phyloP scores from a whole-genome alignment of 2,888 invertebrate genomes.

The Parnassius smintheus region DNA sequence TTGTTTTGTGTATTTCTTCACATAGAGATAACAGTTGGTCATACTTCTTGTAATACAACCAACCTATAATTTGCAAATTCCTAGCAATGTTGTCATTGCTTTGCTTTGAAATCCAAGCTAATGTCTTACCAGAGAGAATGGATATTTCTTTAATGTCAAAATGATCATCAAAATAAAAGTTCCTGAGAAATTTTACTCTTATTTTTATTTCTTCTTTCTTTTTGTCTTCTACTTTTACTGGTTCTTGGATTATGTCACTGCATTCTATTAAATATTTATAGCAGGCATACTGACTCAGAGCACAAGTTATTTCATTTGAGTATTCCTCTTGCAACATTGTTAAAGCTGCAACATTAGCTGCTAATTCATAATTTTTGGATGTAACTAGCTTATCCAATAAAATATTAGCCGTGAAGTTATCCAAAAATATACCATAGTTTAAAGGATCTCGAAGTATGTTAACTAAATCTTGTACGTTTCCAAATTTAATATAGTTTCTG shows the following conservation, averaged over 20 bases:
- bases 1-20: conserved; percentile 43
- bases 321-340: conserved; percentile 95
- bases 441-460: conserved; percentile 89
- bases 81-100: conserved; percentile 72
- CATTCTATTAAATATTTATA: conserved; percentile 83
- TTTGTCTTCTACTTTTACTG: conserved; percentile 40
- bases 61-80: conserved; percentile 84
- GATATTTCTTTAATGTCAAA: conserved; percentile 89
- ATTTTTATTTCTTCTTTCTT: conserved; percentile 85
- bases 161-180: conserved; percentile 93
- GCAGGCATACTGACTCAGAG: conserved; percentile 87
- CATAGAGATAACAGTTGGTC: conserved; percentile 57
- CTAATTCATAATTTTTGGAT: conserved; percentile 83
- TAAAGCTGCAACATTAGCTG: conserved; percentile 88
- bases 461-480: conserved; percentile 84
- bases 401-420: conserved; percentile 88
- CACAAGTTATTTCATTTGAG: conserved; percentile 84
- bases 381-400: conserved; percentile 90
- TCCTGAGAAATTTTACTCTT: conserved; percentile 89
- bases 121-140: conserved; percentile 90
- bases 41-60: conserved; percentile 85
- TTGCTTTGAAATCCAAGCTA: conserved; percentile 82
- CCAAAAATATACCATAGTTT: conserved; percentile 95
- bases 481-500: conserved; percentile 78
- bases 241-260: conserved; percentile 35